phyloP scores from a whole-genome alignment of 2,113 vertebrate genomes.

The Rafetus swinhoei region DNA sequence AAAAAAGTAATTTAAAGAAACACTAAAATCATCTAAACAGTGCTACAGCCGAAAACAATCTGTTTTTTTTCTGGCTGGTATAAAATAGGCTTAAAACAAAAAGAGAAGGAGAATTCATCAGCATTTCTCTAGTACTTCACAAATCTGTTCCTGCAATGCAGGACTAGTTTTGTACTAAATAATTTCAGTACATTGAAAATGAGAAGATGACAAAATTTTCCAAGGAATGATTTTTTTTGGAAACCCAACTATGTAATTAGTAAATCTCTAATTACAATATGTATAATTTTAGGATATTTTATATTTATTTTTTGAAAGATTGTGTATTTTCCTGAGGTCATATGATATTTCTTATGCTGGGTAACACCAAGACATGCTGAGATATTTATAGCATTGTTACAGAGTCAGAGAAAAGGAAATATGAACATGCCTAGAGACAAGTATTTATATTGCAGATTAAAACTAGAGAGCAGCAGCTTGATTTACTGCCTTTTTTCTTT shows the following conservation, averaged over 20 bases:
- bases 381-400: not conserved
- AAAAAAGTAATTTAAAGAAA: constrained; percentile 60
- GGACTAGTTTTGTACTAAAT: not conserved
- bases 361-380: not conserved
- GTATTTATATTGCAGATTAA: not conserved
- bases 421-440: not conserved
- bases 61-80: constrained; percentile 29
- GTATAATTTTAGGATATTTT: not conserved
- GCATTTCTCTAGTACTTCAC: constrained; percentile 41
- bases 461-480: not conserved
- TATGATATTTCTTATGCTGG: not conserved
- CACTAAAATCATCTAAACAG: constrained; percentile 35
- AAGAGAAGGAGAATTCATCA: constrained; percentile 21
- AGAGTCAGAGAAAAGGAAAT: not conserved
- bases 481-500: not conserved
- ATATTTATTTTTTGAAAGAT: constrained; percentile 1
- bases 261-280: constrained; percentile 8
- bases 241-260: not conserved
- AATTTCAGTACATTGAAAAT: not conserved
- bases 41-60: constrained; percentile 6
- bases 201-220: not conserved
- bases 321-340: not conserved
- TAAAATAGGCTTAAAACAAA: not conserved
- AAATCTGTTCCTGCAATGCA: constrained; percentile 36
- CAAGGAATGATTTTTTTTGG: not conserved